Evolutionary conservation across 1,140 invertebrate species (phyloP).

Genomic region (Panulirus ornatus): DNA sequence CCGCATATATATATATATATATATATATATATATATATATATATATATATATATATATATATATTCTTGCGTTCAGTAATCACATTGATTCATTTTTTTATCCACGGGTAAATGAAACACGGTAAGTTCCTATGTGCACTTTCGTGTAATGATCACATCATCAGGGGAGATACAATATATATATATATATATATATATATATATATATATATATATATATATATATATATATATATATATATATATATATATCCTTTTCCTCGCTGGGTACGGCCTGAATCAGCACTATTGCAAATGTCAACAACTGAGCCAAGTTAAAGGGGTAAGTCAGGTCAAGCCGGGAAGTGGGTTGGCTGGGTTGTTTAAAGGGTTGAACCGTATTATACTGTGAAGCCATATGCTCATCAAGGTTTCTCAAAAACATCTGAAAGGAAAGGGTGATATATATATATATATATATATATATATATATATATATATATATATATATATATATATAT

Average conservation of each 20-base stretch:
- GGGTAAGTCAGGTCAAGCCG: neutral
- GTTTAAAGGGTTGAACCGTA: neutral
- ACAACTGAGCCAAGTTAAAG: neutral
- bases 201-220: neutral
- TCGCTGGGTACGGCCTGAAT: neutral
- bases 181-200: neutral
- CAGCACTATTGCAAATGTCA: neutral
- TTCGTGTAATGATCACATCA: too few relatives aligned
- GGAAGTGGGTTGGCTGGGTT: neutral
- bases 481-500: constrained; percentile 14
- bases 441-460: too few relatives aligned
- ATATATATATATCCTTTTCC: neutral
- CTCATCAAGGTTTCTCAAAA: neutral
- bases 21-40: neutral
- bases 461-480: constrained; percentile 5
- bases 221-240: neutral
- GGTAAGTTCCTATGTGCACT: too few relatives aligned
- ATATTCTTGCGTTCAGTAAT: neutral
- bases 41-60: neutral
- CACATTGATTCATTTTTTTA: neutral
- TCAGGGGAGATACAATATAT: too few relatives aligned
- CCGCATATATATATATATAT: neutral
- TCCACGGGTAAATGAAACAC: too few relatives aligned
- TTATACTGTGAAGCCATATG: neutral
- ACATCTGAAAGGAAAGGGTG: neutral